Evolutionary conservation across 2,888 invertebrate species (phyloP).

Genomic region (Steinernema carpocapsae): DNA sequence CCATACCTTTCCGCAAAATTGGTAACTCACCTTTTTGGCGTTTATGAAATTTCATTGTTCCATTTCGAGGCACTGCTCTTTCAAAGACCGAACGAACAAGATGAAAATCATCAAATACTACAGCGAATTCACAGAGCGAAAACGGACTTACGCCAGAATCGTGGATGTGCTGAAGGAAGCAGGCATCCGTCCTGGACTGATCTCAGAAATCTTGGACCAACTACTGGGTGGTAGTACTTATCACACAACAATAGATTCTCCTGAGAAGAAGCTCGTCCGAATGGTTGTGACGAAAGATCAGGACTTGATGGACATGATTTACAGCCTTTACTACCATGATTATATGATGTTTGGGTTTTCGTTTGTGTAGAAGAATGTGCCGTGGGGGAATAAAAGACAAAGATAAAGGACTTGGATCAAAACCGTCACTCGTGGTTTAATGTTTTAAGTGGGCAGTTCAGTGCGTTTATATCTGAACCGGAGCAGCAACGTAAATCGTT

Average conservation of each 20-base stretch:
- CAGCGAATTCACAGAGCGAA: neutral
- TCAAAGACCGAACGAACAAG: neutral
- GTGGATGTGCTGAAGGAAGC: slow-evolving; percentile 28
- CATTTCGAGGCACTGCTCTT: slow-evolving; percentile 38
- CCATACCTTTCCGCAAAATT: slow-evolving; percentile 57
- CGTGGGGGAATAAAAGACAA: neutral
- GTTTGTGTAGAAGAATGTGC: neutral
- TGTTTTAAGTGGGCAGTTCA: too few species aligned
- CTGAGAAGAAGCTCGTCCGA: slow-evolving; percentile 2
- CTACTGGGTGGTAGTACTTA: slow-evolving; percentile 33
- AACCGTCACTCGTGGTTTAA: neutral
- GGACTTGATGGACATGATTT: slow-evolving; percentile 39
- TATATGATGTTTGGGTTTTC: slow-evolving; percentile 47
- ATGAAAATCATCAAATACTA: neutral
- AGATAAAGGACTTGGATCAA: neutral
- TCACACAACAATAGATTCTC: slow-evolving; percentile 39
- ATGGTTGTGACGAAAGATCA: slow-evolving; percentile 5
- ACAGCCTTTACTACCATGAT: slow-evolving; percentile 50
- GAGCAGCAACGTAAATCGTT: too few species aligned
- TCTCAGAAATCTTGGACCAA: neutral
- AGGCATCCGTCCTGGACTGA: slow-evolving; percentile 5
- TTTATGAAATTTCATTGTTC: neutral
- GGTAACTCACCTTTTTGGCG: slow-evolving; percentile 38
- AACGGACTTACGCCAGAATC: slow-evolving; percentile 13
- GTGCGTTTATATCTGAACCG: too few species aligned